Evolutionary conservation across 2,113 vertebrate species (phyloP).

Genomic region (Platysternon megacephalum): DNA sequence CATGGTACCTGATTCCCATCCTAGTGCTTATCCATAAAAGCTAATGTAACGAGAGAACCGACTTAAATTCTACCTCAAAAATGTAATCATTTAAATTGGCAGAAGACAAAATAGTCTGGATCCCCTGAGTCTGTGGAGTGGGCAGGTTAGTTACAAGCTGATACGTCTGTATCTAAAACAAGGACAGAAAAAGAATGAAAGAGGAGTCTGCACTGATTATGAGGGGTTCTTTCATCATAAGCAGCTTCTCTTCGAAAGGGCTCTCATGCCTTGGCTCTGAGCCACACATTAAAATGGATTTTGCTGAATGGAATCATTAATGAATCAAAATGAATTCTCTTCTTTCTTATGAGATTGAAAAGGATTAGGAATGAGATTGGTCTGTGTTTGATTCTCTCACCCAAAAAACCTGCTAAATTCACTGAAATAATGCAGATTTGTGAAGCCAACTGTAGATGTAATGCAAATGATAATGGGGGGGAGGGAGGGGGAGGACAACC

Average conservation of each 20-base stretch:
- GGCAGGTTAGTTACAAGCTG: not conserved
- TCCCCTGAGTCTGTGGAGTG: not conserved
- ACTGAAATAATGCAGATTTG: not conserved
- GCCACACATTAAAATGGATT: not conserved
- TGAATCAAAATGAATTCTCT: not conserved
- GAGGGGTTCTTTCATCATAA: not conserved
- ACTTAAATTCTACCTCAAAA: not conserved
- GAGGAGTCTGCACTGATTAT: not conserved
- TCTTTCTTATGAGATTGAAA: not conserved
- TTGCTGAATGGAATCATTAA: not conserved
- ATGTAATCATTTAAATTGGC: not conserved
- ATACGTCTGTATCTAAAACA: not conserved
- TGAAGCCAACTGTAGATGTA: not conserved
- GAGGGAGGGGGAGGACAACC: not conserved
- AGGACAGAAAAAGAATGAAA: not conserved
- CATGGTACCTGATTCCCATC: not conserved
- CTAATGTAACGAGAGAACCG: not conserved
- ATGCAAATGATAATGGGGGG: not conserved
- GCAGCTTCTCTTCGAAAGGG: not conserved
- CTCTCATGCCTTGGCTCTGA: not conserved
- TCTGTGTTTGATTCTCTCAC: not conserved
- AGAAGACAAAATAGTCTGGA: not conserved
- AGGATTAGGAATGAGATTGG: not conserved
- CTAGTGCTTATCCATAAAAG: not conserved
- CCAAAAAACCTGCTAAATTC: not conserved